phyloP scores from a whole-genome alignment of 2,113 vertebrate species.

The Cygnus atratus region DNA sequence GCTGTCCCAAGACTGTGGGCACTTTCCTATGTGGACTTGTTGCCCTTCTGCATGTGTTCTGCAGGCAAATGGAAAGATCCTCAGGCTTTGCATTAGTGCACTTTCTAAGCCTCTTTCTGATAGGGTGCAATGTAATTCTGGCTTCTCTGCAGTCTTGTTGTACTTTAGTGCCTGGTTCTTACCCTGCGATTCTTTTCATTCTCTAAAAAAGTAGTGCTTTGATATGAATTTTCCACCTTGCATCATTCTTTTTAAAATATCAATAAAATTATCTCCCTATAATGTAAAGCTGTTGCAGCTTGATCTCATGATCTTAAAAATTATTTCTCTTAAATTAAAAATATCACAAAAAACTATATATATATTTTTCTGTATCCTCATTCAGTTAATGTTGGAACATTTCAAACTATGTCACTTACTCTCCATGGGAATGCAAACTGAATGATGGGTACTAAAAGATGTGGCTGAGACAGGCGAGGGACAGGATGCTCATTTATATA shows the following conservation, averaged over 20 bases:
- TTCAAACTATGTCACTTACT: background rate
- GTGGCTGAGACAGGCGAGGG: background rate
- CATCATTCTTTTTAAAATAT: background rate
- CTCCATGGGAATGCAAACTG: fast-evolving
- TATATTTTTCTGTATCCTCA: background rate
- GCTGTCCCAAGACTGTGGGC: background rate
- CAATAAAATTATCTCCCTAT: background rate
- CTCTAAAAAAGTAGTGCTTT: background rate
- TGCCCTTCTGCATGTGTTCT: background rate
- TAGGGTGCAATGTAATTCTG: background rate
- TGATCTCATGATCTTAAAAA: background rate
- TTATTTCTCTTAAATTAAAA: background rate
- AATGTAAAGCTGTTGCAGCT: background rate
- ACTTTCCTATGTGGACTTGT: background rate
- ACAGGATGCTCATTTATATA: background rate
- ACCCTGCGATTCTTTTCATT: background rate
- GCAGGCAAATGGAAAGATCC: background rate
- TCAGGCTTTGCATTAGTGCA: background rate
- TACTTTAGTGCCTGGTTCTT: background rate
- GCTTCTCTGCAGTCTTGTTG: background rate
- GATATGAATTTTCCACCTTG: background rate
- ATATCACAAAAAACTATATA: background rate
- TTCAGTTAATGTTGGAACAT: background rate
- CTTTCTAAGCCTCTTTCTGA: background rate
- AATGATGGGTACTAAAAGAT: background rate